Base-by-base conservation (phyloP, 2,888 invertebrate genomes). In the Harmothoe impar region DNA sequence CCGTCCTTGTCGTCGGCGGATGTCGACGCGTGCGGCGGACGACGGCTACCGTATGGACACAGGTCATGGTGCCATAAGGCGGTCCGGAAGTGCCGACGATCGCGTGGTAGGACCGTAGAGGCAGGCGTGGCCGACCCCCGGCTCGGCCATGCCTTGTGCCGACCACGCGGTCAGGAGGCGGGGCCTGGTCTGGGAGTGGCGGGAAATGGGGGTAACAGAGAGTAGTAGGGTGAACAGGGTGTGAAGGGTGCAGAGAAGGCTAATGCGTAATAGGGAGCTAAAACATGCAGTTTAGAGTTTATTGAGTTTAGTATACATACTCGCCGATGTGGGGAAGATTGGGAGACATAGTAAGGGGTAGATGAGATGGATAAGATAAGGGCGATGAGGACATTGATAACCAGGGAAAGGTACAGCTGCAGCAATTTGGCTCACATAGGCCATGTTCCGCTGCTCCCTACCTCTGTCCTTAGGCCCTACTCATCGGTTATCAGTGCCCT, bases 71-170 rank as follows among this genome's bases (percentile, higher is more conserved):
- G 43, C 81, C 81, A 81, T 81, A 81, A 33, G 81, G 81, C 81
- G 35, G 81, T 17, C 81, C 81, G 81, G 81, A 81, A 81, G 43
- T 43, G 81, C 81, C 43, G 72, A 72, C 72, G 72, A 72, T 62
- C 23, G 62, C 20, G 62, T n/a, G n/a, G 62, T 62, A 62, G 23
- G 62, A n/a, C 62, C 62, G 20, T 62, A 20, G 1, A n/a, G 62
- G 62, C 23, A 62, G 62, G 23, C 62, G 23, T n/a, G n/a, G 72
- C 72, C 72, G 72, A 15, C 72, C n/a, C n/a, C 7, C 33, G 35
- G 0, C 25, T n/a, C 81, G 33, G 33, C 15, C 23, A 43, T 17
- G 15, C 17, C n/a, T 33, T n/a, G 17, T 15, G 81, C 33, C 20
- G 35, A 23, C 81, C 35, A 33, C 81, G 81, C 81, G 81, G 81